Percentiles rank a stretch among this genome's conserved stretches.
phyloP scores from a whole-genome alignment of 2,888 invertebrate species.

The Drosophila cracens region DNA sequence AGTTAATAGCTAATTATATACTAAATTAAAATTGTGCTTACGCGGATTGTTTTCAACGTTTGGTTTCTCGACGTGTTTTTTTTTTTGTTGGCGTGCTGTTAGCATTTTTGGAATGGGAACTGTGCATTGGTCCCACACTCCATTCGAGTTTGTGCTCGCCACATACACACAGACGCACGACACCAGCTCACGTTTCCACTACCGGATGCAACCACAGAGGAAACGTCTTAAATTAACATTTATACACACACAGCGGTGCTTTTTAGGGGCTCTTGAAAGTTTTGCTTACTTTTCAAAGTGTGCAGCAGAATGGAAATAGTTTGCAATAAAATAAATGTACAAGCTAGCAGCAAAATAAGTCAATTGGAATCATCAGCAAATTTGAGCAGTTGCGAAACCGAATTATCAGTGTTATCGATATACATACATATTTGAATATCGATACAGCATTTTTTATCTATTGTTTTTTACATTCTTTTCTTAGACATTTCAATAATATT shows the following conservation, averaged over 20 bases:
- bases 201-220: slow-evolving; percentile 21
- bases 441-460: slow-evolving; percentile 20
- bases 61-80: slow-evolving; percentile 11
- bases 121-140: slow-evolving; percentile 55
- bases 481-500: slow-evolving; percentile 53
- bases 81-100: slow-evolving; percentile 60
- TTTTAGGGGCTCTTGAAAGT: slow-evolving; percentile 62
- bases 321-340: slow-evolving; percentile 27
- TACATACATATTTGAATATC: slow-evolving; percentile 22
- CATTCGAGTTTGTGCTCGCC: slow-evolving; percentile 22
- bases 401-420: slow-evolving; percentile 41
- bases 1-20: slow-evolving; percentile 63
- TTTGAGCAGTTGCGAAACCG: slow-evolving; percentile 54
- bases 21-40: slow-evolving; percentile 80
- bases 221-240: slow-evolving; percentile 1
- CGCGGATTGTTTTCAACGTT: slow-evolving; percentile 70
- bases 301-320: slow-evolving; percentile 4
- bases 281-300: slow-evolving; percentile 55
- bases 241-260: slow-evolving; percentile 7
- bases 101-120: slow-evolving; percentile 55
- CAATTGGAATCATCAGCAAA: slow-evolving; percentile 55
- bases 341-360: slow-evolving; percentile 28
- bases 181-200: slow-evolving; percentile 15
- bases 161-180: slow-evolving; percentile 45
- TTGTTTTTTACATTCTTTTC: slow-evolving; percentile 5